A percentile compares a stretch with the other conserved stretches of the same genome.
Conservation (phyloP, 2,888 invertebrate species). For the Hedya salicella region DNA sequence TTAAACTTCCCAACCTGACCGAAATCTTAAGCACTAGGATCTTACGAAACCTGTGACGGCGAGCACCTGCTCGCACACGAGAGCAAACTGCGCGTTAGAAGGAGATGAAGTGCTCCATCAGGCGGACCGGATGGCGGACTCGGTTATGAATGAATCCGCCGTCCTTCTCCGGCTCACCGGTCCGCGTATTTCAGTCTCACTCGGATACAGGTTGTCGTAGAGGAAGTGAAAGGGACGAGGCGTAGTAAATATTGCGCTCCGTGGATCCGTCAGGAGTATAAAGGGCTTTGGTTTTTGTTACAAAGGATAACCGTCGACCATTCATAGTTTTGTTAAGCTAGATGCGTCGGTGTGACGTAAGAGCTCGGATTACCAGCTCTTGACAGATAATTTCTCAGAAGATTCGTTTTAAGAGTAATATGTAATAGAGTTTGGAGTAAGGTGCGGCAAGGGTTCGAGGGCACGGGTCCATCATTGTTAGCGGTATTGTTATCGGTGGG, state of each 20-base stretch:
- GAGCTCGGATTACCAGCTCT: background rate
- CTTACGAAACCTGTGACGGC: slow-evolving; percentile 19
- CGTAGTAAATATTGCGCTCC: slow-evolving; percentile 83
- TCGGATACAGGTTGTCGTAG: slow-evolving; percentile 79
- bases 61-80: slow-evolving; percentile 81
- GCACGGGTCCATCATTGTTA: slow-evolving; percentile 64
- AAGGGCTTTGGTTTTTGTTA: slow-evolving; percentile 73
- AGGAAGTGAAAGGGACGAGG: slow-evolving; percentile 85
- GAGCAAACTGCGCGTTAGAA: slow-evolving; percentile 76
- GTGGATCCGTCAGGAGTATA: slow-evolving; percentile 72
- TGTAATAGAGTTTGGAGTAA: slow-evolving; percentile 35
- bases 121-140: slow-evolving; percentile 83
- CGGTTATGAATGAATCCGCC: slow-evolving; percentile 83
- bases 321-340: slow-evolving; percentile 67
- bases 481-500: slow-evolving; percentile 74
- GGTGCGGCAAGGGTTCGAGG: slow-evolving; percentile 53
- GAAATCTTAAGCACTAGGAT: slow-evolving; percentile 17
- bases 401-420: slow-evolving; percentile 15
- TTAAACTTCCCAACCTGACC: slow-evolving; percentile 33
- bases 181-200: slow-evolving; percentile 65
- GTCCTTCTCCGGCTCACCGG: slow-evolving; percentile 67
- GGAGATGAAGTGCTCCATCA: slow-evolving; percentile 82
- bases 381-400: slow-evolving; percentile 9
- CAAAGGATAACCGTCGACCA: slow-evolving; percentile 71
- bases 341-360: slow-evolving; percentile 38